These are phyloP conservation scores for Nicator chloris DNA, from an alignment of 2,113 vertebrate genomes.

Conservation along the genomic window DNA sequence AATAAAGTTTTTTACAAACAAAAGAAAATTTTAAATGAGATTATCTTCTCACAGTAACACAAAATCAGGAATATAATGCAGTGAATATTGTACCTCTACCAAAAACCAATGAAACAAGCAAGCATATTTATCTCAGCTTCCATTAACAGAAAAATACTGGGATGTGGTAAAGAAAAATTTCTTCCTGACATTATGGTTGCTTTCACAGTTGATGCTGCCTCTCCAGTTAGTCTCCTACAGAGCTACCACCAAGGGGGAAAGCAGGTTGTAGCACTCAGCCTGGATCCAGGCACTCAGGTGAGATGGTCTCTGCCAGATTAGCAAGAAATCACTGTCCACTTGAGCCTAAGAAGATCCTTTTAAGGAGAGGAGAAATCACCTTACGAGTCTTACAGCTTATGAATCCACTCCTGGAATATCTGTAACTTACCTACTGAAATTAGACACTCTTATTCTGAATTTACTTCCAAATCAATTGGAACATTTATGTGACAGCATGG, in stretches of 20 bases:
- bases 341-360: background rate
- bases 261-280: background rate
- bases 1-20: background rate
- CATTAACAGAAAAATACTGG: background rate
- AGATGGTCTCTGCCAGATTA: background rate
- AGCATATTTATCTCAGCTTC: background rate
- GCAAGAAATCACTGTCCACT: background rate
- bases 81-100: background rate
- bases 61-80: background rate
- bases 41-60: background rate
- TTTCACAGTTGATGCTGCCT: background rate
- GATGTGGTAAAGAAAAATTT: background rate
- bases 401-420: background rate
- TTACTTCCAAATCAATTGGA: background rate
- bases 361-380: background rate
- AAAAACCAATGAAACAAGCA: background rate
- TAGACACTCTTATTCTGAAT: background rate
- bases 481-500: fast-evolving
- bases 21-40: background rate
- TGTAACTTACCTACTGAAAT: background rate
- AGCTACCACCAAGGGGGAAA: background rate
- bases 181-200: background rate
- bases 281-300: background rate
- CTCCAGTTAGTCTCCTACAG: background rate
- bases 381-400: background rate